Conservation (phyloP, 2,113 vertebrate genomes). For the Pipa parva region DNA sequence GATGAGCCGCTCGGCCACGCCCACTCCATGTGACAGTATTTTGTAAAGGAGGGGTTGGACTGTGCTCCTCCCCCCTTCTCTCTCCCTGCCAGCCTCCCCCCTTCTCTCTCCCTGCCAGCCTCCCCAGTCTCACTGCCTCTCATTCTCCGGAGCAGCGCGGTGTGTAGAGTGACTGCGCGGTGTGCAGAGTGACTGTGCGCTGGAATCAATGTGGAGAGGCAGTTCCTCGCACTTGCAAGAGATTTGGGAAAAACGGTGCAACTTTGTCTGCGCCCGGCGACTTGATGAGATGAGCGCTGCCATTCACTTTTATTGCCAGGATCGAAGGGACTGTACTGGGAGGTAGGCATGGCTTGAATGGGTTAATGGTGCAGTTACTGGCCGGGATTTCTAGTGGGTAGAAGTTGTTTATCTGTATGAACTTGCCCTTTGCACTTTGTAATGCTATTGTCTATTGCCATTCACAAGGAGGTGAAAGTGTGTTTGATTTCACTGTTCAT, state of each 20-base stretch:
- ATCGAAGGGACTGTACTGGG: conserved; percentile 19
- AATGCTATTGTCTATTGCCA: neutral
- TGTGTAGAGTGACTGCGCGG: too few species aligned
- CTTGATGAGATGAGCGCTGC: conserved; percentile 4
- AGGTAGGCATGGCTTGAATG: conserved; percentile 23
- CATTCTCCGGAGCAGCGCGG: conserved; percentile 29
- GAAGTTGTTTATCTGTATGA: conserved; percentile 5
- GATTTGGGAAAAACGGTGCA: conserved; percentile 14
- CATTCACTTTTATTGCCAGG: neutral
- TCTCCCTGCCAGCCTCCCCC: conserved; percentile 10
- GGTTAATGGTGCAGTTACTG: neutral
- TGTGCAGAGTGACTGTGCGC: conserved; percentile 39
- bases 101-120: neutral
- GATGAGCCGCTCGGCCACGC: conserved; percentile 28
- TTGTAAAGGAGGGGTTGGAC: conserved; percentile 6
- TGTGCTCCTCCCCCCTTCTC: conserved; percentile 41
- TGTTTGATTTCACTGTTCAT: too few species aligned
- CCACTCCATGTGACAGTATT: conserved; percentile 32
- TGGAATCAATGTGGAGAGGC: conserved; percentile 35
- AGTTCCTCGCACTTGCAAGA: conserved; percentile 3
- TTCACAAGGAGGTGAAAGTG: neutral
- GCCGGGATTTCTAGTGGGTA: conserved; percentile 22
- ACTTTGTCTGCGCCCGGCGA: conserved; percentile 4
- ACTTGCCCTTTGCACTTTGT: conserved; percentile 10
- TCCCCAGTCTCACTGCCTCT: conserved; percentile 29